Evolutionary conservation across 2,113 vertebrate species (phyloP).

Genomic region (Accipiter cooperii): DNA sequence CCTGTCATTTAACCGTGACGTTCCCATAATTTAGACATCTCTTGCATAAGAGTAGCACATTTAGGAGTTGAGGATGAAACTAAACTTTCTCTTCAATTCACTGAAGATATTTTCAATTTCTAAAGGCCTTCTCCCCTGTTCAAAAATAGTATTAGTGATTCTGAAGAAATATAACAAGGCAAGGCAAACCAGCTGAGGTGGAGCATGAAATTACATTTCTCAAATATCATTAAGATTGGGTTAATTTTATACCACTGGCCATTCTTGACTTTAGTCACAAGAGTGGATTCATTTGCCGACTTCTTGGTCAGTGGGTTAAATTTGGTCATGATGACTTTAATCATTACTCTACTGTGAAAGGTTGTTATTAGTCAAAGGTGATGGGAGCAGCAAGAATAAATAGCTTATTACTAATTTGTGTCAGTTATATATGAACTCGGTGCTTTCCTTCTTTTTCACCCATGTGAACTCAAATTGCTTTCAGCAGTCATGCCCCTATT

Average conservation of each 20-base stretch:
- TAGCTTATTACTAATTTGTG: conserved; percentile 44
- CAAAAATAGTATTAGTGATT: not conserved
- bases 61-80: not conserved
- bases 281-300: not conserved
- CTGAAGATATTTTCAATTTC: not conserved
- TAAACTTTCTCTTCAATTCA: not conserved
- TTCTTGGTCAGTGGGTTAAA: conserved; percentile 23
- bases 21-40: not conserved
- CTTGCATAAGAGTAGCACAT: not conserved
- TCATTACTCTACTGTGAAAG: not conserved
- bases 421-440: not conserved
- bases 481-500: not conserved
- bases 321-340: conserved; percentile 5
- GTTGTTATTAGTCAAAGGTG: conserved; percentile 25
- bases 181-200: conserved; percentile 20
- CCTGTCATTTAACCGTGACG: not conserved
- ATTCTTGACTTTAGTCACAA: conserved; percentile 31
- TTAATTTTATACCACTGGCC: conserved; percentile 12
- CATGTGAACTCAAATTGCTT: conserved; percentile 6
- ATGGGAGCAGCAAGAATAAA: conserved; percentile 26
- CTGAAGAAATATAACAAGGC: not conserved
- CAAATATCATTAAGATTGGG: conserved; percentile 9
- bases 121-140: not conserved
- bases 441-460: not conserved
- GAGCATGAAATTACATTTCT: conserved; percentile 53